Conservation (phyloP, 2,888 invertebrate genomes). For the Adelognathus sp. region DNA sequence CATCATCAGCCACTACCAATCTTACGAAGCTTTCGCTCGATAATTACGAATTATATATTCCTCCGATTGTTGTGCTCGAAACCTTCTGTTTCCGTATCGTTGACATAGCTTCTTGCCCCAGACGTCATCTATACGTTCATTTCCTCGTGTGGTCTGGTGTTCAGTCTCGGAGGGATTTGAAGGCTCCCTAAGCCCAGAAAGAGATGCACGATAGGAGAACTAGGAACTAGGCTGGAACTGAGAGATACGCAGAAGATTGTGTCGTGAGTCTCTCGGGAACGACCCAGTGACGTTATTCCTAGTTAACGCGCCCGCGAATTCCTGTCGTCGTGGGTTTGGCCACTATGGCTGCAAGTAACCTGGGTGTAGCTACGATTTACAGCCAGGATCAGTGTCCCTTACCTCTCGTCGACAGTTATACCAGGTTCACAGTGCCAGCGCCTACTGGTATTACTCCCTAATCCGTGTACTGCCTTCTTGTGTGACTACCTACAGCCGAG, state of each 20-base stretch:
- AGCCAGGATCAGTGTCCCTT: conserved; percentile 66
- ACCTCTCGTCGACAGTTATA: conserved; percentile 61
- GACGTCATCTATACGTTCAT: background rate
- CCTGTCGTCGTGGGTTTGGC: conserved; percentile 61
- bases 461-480: conserved; percentile 63
- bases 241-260: conserved; percentile 51
- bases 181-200: conserved; percentile 22
- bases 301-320: conserved; percentile 67
- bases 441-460: conserved; percentile 61
- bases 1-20: too few species aligned
- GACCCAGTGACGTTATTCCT: conserved; percentile 64
- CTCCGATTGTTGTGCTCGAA: background rate
- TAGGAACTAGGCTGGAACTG: conserved; percentile 3
- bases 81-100: conserved; percentile 1
- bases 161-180: conserved; percentile 33
- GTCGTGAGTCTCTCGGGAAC: conserved; percentile 45
- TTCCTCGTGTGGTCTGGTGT: background rate
- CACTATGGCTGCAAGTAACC: conserved; percentile 29
- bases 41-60: background rate
- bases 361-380: conserved; percentile 67
- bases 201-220: background rate
- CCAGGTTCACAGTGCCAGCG: conserved; percentile 41
- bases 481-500: background rate
- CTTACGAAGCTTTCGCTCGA: too few species aligned
- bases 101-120: background rate